phyloP scores from a whole-genome alignment of 2,113 vertebrate species.

The Ptyas mucosa region DNA sequence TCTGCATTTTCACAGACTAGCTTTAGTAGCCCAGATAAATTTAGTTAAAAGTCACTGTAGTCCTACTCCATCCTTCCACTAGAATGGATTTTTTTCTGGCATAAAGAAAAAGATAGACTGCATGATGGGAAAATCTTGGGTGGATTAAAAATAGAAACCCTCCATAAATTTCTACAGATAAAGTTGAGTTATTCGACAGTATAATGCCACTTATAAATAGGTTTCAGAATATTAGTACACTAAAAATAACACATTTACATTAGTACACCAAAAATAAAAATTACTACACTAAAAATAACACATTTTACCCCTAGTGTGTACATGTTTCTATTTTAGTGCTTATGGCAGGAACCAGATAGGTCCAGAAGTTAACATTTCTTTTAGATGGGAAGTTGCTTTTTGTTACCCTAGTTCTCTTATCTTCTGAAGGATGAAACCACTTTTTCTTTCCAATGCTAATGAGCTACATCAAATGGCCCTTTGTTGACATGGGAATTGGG shows the following conservation, averaged over 20 bases:
- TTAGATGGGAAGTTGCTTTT: conserved; percentile 4
- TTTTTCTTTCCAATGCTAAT: conserved; percentile 24
- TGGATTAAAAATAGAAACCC: neutral
- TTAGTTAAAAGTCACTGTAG: neutral
- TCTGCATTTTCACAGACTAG: neutral
- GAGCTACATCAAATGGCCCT: conserved; percentile 9
- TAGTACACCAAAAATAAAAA: neutral
- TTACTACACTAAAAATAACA: neutral
- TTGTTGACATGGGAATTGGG: conserved; percentile 11
- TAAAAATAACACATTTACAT: neutral
- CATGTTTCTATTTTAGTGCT: neutral
- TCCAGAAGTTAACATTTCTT: conserved; percentile 7
- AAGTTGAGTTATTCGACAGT: neutral
- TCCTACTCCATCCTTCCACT: neutral
- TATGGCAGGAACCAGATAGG: neutral
- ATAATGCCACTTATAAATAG: neutral
- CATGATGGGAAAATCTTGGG: neutral
- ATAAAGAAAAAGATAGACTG: neutral
- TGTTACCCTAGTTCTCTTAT: conserved; percentile 10
- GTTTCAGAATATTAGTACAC: neutral
- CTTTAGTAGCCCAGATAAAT: neutral
- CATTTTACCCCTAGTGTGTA: neutral
- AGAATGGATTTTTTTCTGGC: neutral
- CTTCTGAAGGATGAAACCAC: neutral
- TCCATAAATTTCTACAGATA: neutral